These are phyloP conservation scores for Aurelia coerulea DNA, from an alignment of 30 jellyfish, hydroid and myxozoan genomes.

Conservation along the genomic window DNA sequence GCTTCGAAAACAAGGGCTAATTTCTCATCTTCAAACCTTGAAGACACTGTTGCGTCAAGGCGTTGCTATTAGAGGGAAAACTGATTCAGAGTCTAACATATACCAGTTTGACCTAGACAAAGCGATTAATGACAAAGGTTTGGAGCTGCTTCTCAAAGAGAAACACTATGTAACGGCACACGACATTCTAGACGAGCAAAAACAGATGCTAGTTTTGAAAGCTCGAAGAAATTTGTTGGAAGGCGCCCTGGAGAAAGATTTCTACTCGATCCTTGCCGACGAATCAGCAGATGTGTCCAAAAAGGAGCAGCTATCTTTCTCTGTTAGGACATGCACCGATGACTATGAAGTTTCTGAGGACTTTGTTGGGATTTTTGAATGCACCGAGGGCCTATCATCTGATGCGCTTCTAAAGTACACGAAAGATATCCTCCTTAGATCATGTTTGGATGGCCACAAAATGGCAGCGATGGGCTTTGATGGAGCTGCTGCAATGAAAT, in stretches of 20 bases:
- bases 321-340: slow-evolving; percentile 55
- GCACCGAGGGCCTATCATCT: too few species aligned
- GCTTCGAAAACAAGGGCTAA: too few species aligned
- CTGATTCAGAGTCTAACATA: slow-evolving; percentile 43
- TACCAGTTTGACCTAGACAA: slow-evolving; percentile 59
- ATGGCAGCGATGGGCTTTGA: too few species aligned
- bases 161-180: slow-evolving; percentile 48
- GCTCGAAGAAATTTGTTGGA: slow-evolving; percentile 47
- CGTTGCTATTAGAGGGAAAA: slow-evolving; percentile 39
- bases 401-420: slow-evolving; percentile 60
- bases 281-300: slow-evolving; percentile 56
- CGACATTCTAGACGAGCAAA: slow-evolving; percentile 60
- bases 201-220: slow-evolving; percentile 32
- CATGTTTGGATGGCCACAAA: slow-evolving; percentile 40
- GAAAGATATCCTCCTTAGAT: slow-evolving; percentile 45
- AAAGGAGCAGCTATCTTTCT: slow-evolving; percentile 58
- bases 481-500: slow-evolving; percentile 64
- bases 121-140: slow-evolving; percentile 27
- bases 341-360: slow-evolving; percentile 57
- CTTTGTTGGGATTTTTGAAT: too few species aligned
- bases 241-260: too few species aligned
- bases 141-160: too few species aligned
- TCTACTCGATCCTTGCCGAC: slow-evolving; percentile 50
- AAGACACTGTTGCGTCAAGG: slow-evolving; percentile 40
- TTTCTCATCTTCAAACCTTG: slow-evolving; percentile 40